These are phyloP conservation scores for Melitaea athalia DNA, from an alignment of 2,888 invertebrate genomes.

Conservation along the genomic window DNA sequence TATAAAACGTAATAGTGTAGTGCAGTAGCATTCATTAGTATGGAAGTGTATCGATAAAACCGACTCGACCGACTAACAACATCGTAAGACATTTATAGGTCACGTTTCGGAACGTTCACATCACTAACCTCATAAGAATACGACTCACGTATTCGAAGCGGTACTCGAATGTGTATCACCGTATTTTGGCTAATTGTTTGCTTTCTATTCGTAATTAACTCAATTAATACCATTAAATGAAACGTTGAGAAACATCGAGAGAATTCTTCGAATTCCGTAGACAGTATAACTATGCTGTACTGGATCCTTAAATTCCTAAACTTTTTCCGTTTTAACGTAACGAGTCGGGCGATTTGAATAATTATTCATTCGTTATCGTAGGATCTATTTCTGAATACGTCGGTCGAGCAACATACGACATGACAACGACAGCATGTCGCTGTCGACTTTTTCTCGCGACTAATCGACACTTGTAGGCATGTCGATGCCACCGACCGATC, in stretches of 20 bases:
- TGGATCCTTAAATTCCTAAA: conserved; percentile 18
- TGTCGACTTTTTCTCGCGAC: conserved; percentile 65
- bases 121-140: conserved; percentile 45
- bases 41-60: conserved; percentile 27
- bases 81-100: conserved; percentile 36
- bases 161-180: conserved; percentile 55
- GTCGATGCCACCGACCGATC: conserved; percentile 53
- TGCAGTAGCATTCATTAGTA: conserved; percentile 26
- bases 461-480: conserved; percentile 66
- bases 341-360: conserved; percentile 52
- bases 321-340: conserved; percentile 34
- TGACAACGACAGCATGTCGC: conserved; percentile 68
- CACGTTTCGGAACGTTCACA: conserved; percentile 58
- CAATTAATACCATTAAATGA: conserved; percentile 45
- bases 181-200: conserved; percentile 63
- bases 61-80: conserved; percentile 19
- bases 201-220: conserved; percentile 49
- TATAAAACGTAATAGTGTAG: conserved; percentile 14
- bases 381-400: conserved; percentile 60
- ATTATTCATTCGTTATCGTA: conserved; percentile 68
- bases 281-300: conserved; percentile 2
- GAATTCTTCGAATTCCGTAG: conserved; percentile 22
- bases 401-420: conserved; percentile 51
- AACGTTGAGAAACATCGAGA: conserved; percentile 31
- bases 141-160: conserved; percentile 66